Conservation (phyloP, 2,888 invertebrate genomes). For the Oligia fasciuncula region DNA sequence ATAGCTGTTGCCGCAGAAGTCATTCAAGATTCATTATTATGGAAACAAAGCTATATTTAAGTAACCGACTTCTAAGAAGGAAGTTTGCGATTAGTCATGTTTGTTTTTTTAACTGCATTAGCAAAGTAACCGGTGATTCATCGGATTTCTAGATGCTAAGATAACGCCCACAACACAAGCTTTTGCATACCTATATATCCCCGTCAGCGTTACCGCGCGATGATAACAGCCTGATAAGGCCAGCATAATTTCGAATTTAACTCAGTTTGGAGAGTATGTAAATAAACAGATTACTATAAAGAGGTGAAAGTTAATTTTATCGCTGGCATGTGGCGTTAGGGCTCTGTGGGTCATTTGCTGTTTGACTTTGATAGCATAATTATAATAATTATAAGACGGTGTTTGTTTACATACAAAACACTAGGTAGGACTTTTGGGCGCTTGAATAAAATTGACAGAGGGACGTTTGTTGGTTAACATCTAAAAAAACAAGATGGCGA, state of each 20-base stretch:
- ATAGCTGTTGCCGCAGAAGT: not conserved
- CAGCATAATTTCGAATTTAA: conserved; percentile 9
- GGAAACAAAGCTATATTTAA: not conserved
- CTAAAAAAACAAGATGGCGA: too few species aligned
- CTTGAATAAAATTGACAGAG: too few species aligned
- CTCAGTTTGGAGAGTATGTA: not conserved
- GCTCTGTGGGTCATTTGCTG: not conserved
- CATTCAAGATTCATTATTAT: not conserved
- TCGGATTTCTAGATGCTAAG: conserved; percentile 28
- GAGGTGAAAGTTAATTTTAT: conserved; percentile 6
- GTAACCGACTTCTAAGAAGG: not conserved
- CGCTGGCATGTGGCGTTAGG: not conserved
- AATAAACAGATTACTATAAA: conserved; percentile 14
- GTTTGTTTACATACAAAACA: not conserved
- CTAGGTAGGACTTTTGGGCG: not conserved
- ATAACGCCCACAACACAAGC: conserved; percentile 20
- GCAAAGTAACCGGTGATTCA: conserved; percentile 26
- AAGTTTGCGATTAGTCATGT: conserved; percentile 23
- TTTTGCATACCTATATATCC: not conserved
- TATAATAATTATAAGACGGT: not conserved
- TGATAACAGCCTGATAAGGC: conserved; percentile 38
- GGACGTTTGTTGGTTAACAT: too few species aligned
- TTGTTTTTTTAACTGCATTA: conserved; percentile 16
- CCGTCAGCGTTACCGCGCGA: not conserved
- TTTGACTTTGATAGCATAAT: not conserved